phyloP scores from a whole-genome alignment of 2,113 vertebrate genomes.

The Ceyx cyanopectus region DNA sequence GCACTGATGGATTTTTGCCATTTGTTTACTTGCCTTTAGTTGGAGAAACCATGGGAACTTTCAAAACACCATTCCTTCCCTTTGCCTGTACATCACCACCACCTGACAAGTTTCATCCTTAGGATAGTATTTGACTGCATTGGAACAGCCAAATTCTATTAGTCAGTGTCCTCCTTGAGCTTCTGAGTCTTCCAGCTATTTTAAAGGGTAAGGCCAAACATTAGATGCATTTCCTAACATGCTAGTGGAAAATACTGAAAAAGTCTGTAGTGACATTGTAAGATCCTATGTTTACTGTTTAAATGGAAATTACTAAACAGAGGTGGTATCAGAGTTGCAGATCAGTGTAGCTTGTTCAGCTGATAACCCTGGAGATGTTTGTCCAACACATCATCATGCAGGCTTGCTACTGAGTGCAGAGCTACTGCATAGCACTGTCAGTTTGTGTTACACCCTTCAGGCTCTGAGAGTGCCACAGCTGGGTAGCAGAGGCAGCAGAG shows the following conservation, averaged over 20 bases:
- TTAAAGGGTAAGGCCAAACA: too few species aligned
- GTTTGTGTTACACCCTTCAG: background rate
- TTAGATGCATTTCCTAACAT: background rate
- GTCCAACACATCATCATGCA: background rate
- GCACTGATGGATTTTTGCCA: background rate
- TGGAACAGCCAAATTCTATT: too few species aligned
- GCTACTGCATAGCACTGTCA: rapidly evolving
- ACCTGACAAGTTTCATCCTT: too few species aligned
- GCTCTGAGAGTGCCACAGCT: background rate
- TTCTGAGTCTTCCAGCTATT: too few species aligned
- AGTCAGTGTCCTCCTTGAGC: too few species aligned
- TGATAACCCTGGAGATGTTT: background rate
- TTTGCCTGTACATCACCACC: too few species aligned
- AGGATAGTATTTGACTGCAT: too few species aligned
- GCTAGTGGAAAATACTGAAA: background rate
- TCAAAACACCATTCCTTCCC: too few species aligned
- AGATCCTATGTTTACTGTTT: background rate
- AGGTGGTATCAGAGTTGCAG: background rate
- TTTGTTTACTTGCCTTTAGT: too few species aligned
- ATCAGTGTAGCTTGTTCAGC: background rate
- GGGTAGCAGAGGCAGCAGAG: background rate
- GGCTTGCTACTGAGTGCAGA: background rate
- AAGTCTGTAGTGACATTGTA: background rate
- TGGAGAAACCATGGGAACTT: too few species aligned
- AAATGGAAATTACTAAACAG: background rate